Evolutionary conservation across 30 jellyfish, hydroid and myxozoan genomes (phyloP), one percentile per base, ranked within the genome.

Genomic region (Aurelia sp.): DNA sequence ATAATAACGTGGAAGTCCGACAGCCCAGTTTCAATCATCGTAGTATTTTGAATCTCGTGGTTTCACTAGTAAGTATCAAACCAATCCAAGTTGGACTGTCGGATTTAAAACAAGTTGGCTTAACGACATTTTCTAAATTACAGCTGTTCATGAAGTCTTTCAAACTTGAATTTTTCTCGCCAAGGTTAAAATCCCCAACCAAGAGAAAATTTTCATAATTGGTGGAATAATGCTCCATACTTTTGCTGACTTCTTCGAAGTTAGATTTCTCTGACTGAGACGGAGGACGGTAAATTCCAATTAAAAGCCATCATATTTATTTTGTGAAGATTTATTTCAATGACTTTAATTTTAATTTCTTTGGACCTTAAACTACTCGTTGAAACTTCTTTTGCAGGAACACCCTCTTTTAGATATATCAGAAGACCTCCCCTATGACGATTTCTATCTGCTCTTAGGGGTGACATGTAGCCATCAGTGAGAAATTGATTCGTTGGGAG

Each of bases 401-500:
- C n/a, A n/a, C n/a, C n/a, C n/a, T n/a, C n/a, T n/a, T n/a, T n/a
- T n/a, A n/a, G n/a, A n/a, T n/a, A n/a, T n/a, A 78, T 51, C 80
- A 78, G 74, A 7, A 74, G 74, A 50, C 86, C 86, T 72, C 83
- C 83, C 71, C 72, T 72, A 72, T 72, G 62, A 12, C 87, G 78
- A 72, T 72, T 72, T 30, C 78, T 66, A 50, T 66, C 91, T 23
- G 75, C 66, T 50, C 87, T 66, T 22, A 81, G 57, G 75, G 91
- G 75, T 81, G 79, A 64, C 85, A 51, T 66, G 53, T 52, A 78
- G 89, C 91, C 91, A 68, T 65, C 87, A 53, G 67, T 23, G 64
- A 22, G 58, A 55, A 81, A 81, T 57, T 81, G 91, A 66, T 37
- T 37, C 19, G 74, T 51, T 19, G 91, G 75, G 88, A 81, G 67